Percentiles rank a stretch among this genome's conserved stretches.
phyloP scores from a whole-genome alignment of 2,113 vertebrate species.

The Polyodon spathula region DNA sequence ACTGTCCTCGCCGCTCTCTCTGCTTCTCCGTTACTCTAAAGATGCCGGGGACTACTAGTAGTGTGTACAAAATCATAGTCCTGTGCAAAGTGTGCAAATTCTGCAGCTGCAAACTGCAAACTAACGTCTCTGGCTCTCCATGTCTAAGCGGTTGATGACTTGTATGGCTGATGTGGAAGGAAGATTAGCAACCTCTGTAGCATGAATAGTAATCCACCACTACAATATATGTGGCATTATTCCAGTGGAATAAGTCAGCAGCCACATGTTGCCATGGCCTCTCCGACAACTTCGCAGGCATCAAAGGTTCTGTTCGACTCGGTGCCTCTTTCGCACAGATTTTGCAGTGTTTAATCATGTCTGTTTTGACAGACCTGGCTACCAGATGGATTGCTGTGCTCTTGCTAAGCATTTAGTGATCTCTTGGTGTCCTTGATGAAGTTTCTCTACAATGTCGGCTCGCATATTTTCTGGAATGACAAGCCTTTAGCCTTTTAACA shows the following conservation, averaged over 20 bases:
- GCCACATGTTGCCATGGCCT: constrained; percentile 8
- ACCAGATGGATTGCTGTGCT: no score
- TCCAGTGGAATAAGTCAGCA: constrained; percentile 1
- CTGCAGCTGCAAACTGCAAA: neutral
- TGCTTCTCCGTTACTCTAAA: no score
- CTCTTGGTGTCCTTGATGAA: no score
- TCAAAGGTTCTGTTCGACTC: neutral
- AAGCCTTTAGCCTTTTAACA: no score
- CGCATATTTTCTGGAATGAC: no score
- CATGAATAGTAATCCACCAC: constrained; percentile 9
- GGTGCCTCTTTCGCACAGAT: neutral
- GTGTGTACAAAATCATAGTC: no score
- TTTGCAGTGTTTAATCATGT: neutral
- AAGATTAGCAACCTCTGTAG: constrained; percentile 5
- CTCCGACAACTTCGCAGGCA: neutral
- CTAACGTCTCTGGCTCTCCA: neutral
- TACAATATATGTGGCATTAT: neutral
- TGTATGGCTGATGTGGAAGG: neutral
- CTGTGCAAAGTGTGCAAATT: constrained; percentile 7
- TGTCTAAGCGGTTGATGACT: neutral
- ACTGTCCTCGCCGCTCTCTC: no score
- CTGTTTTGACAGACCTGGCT: no score
- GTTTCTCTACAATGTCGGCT: no score
- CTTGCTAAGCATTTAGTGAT: no score
- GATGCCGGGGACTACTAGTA: no score